A percentile compares a stretch with the other conserved stretches of the same genome.
These are phyloP conservation scores for Tragulus kanchil DNA, from an alignment of 2,113 vertebrate species.

Conservation along the genomic window DNA sequence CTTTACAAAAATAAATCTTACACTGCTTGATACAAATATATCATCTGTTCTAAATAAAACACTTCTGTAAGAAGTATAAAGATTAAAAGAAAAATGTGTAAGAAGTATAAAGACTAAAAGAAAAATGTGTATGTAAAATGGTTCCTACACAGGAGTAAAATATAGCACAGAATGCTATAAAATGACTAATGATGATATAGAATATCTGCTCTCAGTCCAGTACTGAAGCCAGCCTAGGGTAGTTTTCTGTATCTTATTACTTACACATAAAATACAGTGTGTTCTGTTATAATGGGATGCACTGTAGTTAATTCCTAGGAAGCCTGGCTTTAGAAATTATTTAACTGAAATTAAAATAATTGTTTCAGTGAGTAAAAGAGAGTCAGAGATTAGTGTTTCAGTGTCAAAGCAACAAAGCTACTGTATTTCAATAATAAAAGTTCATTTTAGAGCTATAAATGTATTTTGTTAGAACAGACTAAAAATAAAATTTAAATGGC, in stretches of 20 bases:
- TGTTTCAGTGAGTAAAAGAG: not conserved
- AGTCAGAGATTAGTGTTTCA: not conserved
- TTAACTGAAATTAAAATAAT: not conserved
- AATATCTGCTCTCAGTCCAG: not conserved
- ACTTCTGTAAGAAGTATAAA: not conserved
- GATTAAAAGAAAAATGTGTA: not conserved
- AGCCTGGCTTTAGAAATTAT: not conserved
- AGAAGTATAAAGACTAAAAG: not conserved
- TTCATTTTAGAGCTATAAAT: conserved; percentile 36
- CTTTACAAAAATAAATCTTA: conserved; percentile 39
- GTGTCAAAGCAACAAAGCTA: conserved; percentile 7
- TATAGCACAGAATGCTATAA: not conserved
- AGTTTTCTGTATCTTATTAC: conserved; percentile 15
- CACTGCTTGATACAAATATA: not conserved
- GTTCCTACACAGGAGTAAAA: not conserved
- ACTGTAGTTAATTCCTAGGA: conserved; percentile 23
- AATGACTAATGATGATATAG: not conserved
- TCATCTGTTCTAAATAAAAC: conserved; percentile 46
- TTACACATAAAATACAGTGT: not conserved
- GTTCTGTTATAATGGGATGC: not conserved
- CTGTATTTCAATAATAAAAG: conserved; percentile 6
- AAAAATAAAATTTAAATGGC: conserved; percentile 46
- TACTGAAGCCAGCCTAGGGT: not conserved
- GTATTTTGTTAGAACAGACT: conserved; percentile 37
- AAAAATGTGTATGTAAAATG: not conserved